These are phyloP conservation scores for Naja naja DNA, from an alignment of 2,113 vertebrate species.

Conservation along the genomic window DNA sequence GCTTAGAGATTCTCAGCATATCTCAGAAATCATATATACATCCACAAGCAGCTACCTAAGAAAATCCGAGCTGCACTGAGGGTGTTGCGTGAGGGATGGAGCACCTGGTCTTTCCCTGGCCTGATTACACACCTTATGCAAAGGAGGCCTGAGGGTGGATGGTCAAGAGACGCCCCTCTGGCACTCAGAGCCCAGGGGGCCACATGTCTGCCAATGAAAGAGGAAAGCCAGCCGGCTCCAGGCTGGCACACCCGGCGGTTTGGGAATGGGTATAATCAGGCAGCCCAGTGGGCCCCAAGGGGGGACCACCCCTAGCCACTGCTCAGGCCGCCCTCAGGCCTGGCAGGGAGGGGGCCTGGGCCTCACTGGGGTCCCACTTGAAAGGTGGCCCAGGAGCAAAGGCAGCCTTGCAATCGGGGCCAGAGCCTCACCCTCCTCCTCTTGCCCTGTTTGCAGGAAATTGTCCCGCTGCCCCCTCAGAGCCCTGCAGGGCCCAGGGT, in stretches of 20 bases:
- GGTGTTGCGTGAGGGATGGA: background rate
- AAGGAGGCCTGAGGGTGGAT: background rate
- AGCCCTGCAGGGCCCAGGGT: background rate
- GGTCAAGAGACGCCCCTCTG: background rate
- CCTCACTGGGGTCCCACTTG: background rate
- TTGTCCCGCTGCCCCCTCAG: background rate
- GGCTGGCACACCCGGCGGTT: background rate
- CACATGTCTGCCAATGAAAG: background rate
- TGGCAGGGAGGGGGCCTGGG: background rate
- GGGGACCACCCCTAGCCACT: background rate
- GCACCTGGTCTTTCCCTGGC: background rate
- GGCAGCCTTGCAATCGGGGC: background rate
- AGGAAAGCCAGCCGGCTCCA: background rate
- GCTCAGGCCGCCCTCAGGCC: background rate
- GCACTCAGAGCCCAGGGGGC: background rate
- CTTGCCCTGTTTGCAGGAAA: background rate
- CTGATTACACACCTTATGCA: background rate
- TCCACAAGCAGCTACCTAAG: background rate
- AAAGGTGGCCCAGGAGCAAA: background rate
- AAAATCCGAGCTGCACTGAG: background rate
- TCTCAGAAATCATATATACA: background rate
- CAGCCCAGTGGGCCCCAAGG: background rate
- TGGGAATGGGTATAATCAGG: background rate
- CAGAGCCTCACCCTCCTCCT: background rate
- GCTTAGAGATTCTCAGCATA: background rate